Evolutionary conservation across 2,113 vertebrate species (phyloP).

Genomic region (Crypturellus undulatus): DNA sequence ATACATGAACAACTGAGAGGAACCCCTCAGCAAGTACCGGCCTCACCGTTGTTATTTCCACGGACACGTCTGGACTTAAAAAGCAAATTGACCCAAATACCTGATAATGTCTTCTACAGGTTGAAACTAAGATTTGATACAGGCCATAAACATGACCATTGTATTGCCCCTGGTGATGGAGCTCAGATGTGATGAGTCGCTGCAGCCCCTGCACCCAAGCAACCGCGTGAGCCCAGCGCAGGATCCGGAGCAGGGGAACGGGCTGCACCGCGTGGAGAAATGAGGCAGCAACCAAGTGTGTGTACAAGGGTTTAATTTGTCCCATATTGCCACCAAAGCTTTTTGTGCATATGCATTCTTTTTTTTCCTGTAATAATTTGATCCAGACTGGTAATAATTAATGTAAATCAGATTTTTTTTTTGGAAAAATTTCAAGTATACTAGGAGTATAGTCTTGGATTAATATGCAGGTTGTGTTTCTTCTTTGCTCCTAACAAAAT

Average conservation of each 20-base stretch:
- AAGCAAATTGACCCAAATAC: background rate
- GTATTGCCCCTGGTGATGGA: background rate
- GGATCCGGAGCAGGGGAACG: rapidly evolving
- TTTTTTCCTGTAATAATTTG: background rate
- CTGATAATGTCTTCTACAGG: background rate
- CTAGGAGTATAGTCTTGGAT: background rate
- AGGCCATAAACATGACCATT: background rate
- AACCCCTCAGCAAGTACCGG: background rate
- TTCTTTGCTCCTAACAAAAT: background rate
- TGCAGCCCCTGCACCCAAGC: background rate
- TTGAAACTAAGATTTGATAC: background rate
- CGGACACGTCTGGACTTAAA: background rate
- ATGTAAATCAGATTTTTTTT: too few species aligned
- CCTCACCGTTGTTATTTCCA: background rate
- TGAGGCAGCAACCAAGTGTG: rapidly evolving
- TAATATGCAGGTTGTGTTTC: background rate
- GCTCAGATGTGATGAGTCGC: background rate
- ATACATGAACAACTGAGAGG: background rate
- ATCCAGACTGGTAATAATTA: background rate
- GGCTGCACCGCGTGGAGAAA: background rate
- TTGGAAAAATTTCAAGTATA: background rate
- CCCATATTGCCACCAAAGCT: background rate
- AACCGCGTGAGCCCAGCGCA: background rate
- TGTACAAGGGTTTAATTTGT: background rate
- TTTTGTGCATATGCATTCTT: background rate